These are phyloP conservation scores for Aphelocoma coerulescens DNA, from an alignment of 2,113 vertebrate species.

Conservation along the genomic window DNA sequence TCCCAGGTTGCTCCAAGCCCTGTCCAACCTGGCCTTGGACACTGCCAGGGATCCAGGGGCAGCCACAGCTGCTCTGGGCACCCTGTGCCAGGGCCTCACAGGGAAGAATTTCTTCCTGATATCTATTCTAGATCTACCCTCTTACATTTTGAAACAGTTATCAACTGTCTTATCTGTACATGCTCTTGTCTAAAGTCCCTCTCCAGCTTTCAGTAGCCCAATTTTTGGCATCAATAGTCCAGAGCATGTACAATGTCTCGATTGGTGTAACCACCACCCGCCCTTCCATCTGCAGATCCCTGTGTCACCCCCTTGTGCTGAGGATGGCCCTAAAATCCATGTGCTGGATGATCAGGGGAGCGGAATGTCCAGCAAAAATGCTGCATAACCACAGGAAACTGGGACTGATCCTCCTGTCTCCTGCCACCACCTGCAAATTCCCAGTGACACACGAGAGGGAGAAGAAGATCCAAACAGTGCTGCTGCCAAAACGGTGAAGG, in stretches of 20 bases:
- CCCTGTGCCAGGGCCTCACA: background rate
- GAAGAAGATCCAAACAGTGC: rapidly evolving
- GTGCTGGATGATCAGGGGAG: background rate
- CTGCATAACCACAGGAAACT: rapidly evolving
- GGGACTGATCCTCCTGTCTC: background rate
- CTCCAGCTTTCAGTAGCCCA: background rate
- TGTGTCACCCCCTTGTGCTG: background rate
- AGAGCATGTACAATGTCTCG: background rate
- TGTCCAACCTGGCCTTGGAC: rapidly evolving
- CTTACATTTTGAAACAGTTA: background rate
- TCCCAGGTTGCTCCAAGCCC: background rate
- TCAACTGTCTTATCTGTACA: background rate
- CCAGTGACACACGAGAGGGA: background rate
- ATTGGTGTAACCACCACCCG: background rate
- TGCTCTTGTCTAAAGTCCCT: too few species aligned
- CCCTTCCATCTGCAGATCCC: background rate
- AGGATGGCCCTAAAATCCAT: background rate
- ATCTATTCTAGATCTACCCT: background rate
- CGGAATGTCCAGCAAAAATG: background rate
- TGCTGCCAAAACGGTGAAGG: background rate
- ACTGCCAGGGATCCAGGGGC: background rate
- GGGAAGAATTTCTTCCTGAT: background rate
- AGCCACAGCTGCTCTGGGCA: background rate
- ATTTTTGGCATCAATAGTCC: background rate
- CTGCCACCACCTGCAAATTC: background rate